A percentile compares a stretch with the other conserved stretches of the same genome.
These are phyloP conservation scores for Vanacampus margaritifer DNA, from an alignment of 2,113 vertebrate genomes.

Conservation along the genomic window DNA sequence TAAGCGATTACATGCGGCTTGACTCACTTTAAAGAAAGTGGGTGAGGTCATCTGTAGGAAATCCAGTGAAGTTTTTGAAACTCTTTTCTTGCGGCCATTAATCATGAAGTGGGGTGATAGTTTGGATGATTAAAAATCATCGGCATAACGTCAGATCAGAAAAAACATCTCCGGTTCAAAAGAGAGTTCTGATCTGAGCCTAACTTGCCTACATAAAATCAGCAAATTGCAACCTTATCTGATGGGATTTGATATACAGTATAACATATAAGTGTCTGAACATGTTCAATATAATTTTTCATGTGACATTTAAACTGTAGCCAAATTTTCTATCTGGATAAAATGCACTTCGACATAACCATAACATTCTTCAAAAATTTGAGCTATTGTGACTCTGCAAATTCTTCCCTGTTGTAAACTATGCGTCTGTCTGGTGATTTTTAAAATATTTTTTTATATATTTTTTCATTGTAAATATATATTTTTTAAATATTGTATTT, in stretches of 20 bases:
- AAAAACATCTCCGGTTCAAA: neutral
- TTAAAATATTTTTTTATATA: too few species aligned
- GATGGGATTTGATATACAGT: neutral
- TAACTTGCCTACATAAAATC: neutral
- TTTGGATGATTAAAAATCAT: neutral
- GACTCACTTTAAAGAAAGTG: neutral
- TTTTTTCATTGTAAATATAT: too few species aligned
- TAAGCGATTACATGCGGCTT: constrained; percentile 1
- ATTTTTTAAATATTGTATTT: too few species aligned
- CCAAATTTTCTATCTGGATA: neutral
- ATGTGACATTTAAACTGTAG: neutral
- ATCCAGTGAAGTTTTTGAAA: neutral
- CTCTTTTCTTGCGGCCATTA: neutral
- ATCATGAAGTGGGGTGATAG: neutral
- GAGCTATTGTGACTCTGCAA: too few species aligned
- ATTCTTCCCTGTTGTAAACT: too few species aligned
- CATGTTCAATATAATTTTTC: neutral
- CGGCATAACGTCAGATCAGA: neutral
- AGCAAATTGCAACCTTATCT: neutral
- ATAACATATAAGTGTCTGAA: neutral
- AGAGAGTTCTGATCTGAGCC: neutral
- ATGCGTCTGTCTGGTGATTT: too few species aligned
- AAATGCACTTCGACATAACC: too few species aligned
- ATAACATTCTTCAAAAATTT: too few species aligned
- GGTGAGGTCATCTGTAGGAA: neutral